Evolutionary conservation across 2,797 vertebrate species (phyloP).

Genomic region (Tiaroga cobitis): DNA sequence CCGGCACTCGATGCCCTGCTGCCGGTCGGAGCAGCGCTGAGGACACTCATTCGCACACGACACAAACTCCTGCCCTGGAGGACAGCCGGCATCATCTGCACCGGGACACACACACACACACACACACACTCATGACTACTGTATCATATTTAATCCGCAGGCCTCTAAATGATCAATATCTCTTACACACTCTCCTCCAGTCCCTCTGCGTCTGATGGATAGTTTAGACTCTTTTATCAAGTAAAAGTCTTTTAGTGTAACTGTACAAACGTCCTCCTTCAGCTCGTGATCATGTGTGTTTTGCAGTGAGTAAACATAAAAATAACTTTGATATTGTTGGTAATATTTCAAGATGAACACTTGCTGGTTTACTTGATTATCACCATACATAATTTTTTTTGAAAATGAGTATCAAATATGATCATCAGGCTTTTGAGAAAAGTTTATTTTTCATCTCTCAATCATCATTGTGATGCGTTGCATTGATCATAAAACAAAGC

Average conservation of each 20-base stretch:
- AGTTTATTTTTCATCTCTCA: too few species aligned
- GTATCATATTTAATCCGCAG: neutral
- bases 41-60: constrained; percentile 86
- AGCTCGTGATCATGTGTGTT: neutral
- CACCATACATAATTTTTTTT: too few species aligned
- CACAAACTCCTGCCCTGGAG: constrained; percentile 76
- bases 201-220: neutral
- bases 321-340: too few species aligned
- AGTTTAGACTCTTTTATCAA: too few species aligned
- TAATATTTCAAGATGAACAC: neutral
- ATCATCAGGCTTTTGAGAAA: too few species aligned
- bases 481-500: too few species aligned
- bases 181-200: neutral
- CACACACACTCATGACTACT: neutral
- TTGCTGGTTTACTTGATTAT: neutral
- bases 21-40: constrained; percentile 85
- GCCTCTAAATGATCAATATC: neutral
- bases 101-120: too few species aligned
- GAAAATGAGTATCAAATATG: too few species aligned
- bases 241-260: too few species aligned
- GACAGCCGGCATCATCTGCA: constrained; percentile 80
- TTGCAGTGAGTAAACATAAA: too few species aligned
- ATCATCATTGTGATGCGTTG: too few species aligned
- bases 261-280: neutral
- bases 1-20: constrained; percentile 85